Conservation (phyloP, 2,797 vertebrate species). For the Erethizon dorsatum region DNA sequence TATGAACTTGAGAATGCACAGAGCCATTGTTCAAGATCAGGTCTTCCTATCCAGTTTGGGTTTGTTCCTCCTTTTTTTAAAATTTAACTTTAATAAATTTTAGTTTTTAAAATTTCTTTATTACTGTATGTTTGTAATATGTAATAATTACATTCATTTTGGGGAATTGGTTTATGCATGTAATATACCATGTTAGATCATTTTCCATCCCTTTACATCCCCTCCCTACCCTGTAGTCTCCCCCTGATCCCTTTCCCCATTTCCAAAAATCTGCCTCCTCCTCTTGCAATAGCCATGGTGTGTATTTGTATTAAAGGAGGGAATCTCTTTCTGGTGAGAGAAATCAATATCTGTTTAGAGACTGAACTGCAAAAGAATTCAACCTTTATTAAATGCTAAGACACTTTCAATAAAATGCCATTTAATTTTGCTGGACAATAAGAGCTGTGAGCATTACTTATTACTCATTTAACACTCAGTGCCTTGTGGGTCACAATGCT, state of each 20-base stretch:
- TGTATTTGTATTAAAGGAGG: neutral
- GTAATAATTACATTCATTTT: neutral
- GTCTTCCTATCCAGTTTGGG: slow-evolving; percentile 8
- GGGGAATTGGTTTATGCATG: neutral
- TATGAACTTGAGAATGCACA: neutral
- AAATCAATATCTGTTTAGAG: slow-evolving; percentile 49
- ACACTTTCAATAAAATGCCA: neutral
- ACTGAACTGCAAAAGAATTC: slow-evolving; percentile 44
- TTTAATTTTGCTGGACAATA: neutral
- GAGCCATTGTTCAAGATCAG: neutral
- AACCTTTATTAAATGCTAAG: neutral
- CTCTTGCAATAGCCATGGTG: neutral
- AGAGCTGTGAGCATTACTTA: neutral
- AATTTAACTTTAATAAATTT: neutral
- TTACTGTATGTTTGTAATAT: neutral
- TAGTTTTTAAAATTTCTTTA: neutral
- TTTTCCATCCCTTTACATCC: neutral
- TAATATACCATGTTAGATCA: neutral
- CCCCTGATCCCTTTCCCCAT: neutral
- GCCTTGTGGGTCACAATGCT: neutral
- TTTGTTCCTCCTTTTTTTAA: neutral
- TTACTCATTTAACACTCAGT: neutral
- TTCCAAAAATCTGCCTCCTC: neutral
- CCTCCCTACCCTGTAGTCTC: neutral
- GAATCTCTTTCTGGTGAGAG: neutral